Percentiles rank a stretch among this genome's conserved stretches.
phyloP scores from a whole-genome alignment of 1,140 invertebrate genomes.

The Megalopta genalis region DNA sequence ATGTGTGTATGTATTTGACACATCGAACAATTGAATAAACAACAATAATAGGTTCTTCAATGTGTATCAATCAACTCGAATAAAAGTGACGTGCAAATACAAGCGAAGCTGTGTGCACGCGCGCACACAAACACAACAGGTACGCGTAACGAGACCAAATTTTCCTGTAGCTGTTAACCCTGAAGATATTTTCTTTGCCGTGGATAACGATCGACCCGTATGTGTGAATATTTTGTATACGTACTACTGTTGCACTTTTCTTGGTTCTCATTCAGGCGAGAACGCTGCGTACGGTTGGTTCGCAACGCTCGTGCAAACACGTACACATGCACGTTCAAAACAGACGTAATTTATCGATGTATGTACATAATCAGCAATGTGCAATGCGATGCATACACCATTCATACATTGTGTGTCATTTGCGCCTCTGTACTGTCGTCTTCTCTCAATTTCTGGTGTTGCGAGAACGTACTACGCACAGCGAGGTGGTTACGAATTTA shows the following conservation, averaged over 20 bases:
- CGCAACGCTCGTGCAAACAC: conserved; percentile 1
- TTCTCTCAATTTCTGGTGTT: conserved; percentile 1
- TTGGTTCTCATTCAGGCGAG: conserved; percentile 38
- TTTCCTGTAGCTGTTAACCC: background rate
- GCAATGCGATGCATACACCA: conserved; percentile 19
- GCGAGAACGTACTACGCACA: background rate
- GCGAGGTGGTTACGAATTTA: background rate
- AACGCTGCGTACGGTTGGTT: background rate
- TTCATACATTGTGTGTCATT: conserved; percentile 29
- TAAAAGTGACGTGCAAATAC: conserved; percentile 5
- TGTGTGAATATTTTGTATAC: conserved; percentile 22
- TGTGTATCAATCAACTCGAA: conserved; percentile 1
- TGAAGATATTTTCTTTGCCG: background rate
- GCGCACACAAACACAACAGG: background rate
- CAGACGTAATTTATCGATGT: conserved; percentile 13
- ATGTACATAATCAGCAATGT: background rate
- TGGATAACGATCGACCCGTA: background rate
- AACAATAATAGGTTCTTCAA: conserved; percentile 3
- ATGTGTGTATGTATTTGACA: background rate
- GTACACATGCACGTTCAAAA: background rate
- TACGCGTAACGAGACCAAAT: background rate
- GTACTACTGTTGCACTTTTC: conserved; percentile 12
- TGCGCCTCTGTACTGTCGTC: background rate
- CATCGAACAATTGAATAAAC: background rate
- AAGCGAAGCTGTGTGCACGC: background rate